phyloP scores from a whole-genome alignment of 1,140 invertebrate species.

The Arion vulgaris region DNA sequence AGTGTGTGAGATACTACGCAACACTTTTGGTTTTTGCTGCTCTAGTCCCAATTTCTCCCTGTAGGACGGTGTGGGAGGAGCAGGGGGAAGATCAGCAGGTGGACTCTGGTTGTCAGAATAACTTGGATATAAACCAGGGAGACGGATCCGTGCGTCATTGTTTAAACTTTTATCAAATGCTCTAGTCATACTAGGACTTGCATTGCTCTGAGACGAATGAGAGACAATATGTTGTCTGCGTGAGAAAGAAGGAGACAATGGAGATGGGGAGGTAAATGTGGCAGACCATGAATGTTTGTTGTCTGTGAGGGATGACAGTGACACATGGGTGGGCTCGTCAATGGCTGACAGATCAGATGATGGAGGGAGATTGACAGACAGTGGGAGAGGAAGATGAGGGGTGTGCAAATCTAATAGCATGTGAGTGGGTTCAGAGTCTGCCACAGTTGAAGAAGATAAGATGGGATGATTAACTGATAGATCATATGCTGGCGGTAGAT shows the following conservation, averaged over 20 bases:
- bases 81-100: constrained; percentile 67
- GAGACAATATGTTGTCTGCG: not conserved
- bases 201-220: constrained; percentile 43
- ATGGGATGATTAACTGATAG: constrained; percentile 9
- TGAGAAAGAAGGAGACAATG: constrained; percentile 39
- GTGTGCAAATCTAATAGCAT: constrained; percentile 31
- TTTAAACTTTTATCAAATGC: constrained; percentile 9
- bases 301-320: constrained; percentile 24
- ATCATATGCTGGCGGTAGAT: constrained; percentile 30
- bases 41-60: constrained; percentile 47
- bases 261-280: constrained; percentile 43
- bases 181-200: constrained; percentile 45
- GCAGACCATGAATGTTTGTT: constrained; percentile 33
- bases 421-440: constrained; percentile 34
- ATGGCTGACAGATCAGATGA: not conserved
- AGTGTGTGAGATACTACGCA: constrained; percentile 21
- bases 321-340: constrained; percentile 35
- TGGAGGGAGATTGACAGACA: constrained; percentile 17
- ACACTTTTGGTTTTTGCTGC: constrained; percentile 6
- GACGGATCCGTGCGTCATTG: constrained; percentile 24
- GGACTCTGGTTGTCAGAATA: constrained; percentile 65
- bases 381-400: not conserved
- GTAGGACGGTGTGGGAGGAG: constrained; percentile 55
- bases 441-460: not conserved
- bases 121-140: constrained; percentile 57